phyloP scores from a whole-genome alignment of 2,797 vertebrate genomes.

The Meda fulgida region DNA sequence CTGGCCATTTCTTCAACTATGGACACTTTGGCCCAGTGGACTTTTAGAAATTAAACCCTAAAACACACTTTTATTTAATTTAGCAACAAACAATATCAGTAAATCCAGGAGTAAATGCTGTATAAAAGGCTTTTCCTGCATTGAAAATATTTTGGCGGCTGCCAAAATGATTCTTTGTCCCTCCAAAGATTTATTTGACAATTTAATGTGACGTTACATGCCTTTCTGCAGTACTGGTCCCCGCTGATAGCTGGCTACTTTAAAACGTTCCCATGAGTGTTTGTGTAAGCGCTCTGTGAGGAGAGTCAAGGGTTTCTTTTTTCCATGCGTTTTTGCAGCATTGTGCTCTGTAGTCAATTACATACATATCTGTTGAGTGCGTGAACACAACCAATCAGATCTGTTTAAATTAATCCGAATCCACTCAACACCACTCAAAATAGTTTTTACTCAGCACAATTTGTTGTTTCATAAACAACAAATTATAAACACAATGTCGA shows the following conservation, averaged over 20 bases:
- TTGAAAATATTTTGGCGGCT: background rate
- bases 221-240: background rate
- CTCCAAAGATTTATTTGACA: background rate
- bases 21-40: background rate
- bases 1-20: background rate
- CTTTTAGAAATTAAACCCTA: background rate
- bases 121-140: background rate
- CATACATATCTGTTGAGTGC: background rate
- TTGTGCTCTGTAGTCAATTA: background rate
- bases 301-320: background rate
- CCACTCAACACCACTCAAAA: background rate
- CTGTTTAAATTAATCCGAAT: background rate
- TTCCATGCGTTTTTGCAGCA: background rate
- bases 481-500: background rate
- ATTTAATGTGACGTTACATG: background rate
- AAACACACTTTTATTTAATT: slow-evolving; percentile 2
- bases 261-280: background rate
- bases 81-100: background rate
- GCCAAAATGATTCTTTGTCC: background rate
- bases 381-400: background rate
- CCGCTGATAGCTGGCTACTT: background rate
- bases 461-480: background rate
- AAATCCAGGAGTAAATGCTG: background rate
- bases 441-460: background rate
- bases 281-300: background rate